Conservation (phyloP, 2,113 vertebrate species). For the Lepus americanus region DNA sequence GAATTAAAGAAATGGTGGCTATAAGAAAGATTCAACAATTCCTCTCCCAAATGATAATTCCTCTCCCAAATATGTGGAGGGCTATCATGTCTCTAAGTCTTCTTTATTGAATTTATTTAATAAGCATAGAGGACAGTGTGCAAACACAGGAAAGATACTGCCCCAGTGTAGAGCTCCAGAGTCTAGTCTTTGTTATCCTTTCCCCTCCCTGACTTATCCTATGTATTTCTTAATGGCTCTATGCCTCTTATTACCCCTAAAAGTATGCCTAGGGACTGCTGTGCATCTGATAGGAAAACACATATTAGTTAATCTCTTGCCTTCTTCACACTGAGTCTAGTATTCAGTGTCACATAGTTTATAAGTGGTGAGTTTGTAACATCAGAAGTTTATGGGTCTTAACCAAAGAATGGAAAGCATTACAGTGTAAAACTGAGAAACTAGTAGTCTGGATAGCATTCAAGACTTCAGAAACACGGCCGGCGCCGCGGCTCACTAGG, state of each 20-base stretch:
- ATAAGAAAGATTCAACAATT: neutral
- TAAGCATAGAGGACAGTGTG: neutral
- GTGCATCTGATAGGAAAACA: neutral
- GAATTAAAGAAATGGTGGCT: neutral
- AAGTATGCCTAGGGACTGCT: neutral
- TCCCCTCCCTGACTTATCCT: neutral
- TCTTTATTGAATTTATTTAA: slow-evolving; percentile 51
- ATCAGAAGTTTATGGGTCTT: neutral
- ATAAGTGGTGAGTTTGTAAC: neutral
- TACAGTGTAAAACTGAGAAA: slow-evolving; percentile 5
- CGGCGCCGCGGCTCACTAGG: too few species aligned
- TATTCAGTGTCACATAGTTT: neutral
- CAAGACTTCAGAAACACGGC: slow-evolving; percentile 47
- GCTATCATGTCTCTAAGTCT: neutral
- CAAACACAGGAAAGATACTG: slow-evolving; percentile 28
- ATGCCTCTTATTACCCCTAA: neutral
- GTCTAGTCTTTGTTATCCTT: neutral
- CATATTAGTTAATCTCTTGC: neutral
- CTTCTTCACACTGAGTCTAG: slow-evolving; percentile 6
- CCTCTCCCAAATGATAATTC: neutral
- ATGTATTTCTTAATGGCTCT: neutral
- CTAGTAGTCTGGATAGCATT: neutral
- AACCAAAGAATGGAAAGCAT: slow-evolving; percentile 20
- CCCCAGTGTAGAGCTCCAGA: neutral
- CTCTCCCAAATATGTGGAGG: slow-evolving; percentile 24